Evolutionary conservation across 2,888 invertebrate species (phyloP), one percentile per base, ranked within the genome.

Genomic region (Protonemura montana): DNA sequence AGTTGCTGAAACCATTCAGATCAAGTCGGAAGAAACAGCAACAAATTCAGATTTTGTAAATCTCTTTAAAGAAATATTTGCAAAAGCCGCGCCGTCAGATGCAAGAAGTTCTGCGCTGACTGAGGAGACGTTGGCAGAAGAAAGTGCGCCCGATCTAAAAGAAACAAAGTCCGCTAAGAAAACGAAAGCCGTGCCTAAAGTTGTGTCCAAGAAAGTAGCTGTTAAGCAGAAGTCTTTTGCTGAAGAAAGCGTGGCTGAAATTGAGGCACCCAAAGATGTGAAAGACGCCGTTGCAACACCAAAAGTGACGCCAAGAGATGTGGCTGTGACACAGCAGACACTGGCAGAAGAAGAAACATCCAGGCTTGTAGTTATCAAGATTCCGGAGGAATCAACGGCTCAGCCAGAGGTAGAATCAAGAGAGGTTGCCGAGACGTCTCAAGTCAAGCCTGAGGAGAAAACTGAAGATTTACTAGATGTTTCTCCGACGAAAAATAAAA

Each of bases 1-100:
- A 59, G 87, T 84, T 29, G 87, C 87, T 76, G 41, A 87, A 59
- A 87, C 86, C 21, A 42, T 87, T 6, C 82, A 87, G 59, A 59
- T 83, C n/a, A 82, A 86, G 13, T 21, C 86, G 10, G 85, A 87
- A 27, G 86, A 88, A 84, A 80, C 59, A 84, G 87, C 81, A 0
- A 27, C 42, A 16, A 86, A 27, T 2, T 25, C 80, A 16, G 86
- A 86, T 26, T 82, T 87, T 76, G 84, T 13, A 2, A 59, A 28
- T 76, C 29, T 84, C 13, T 26, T 76, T n/a, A 84, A 59, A 28
- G 76, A 84, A 84, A 76, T 76, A 16, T 28, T 84, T 84, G 76
- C 59, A 0, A 84, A 84, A 25, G 13, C 76, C 5, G 59, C 27
- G 10, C 27, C 59, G 3, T 27, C 42, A 28, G 84, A 84, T 76